phyloP scores from a whole-genome alignment of 2,797 vertebrate species.

The Caiman crocodilus region DNA sequence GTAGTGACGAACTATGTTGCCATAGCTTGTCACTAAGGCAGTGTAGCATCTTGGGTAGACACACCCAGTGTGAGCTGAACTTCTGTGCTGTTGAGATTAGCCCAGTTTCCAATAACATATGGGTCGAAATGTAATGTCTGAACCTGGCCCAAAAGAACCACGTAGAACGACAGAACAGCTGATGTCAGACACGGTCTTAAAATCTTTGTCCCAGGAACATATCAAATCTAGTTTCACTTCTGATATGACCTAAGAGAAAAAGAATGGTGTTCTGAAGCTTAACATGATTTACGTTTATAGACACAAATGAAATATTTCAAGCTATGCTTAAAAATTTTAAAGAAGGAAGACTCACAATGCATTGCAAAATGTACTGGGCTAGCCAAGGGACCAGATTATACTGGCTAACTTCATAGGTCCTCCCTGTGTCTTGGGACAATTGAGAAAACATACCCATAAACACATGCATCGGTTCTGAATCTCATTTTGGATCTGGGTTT shows the following conservation, averaged over 20 bases:
- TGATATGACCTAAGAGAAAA: background rate
- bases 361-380: background rate
- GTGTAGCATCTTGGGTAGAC: too few relatives aligned
- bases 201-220: background rate
- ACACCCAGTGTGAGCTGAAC: too few relatives aligned
- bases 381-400: background rate
- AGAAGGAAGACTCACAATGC: background rate
- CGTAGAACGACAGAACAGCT: too few relatives aligned
- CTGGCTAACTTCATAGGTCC: background rate
- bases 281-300: background rate
- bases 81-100: too few relatives aligned
- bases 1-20: too few relatives aligned
- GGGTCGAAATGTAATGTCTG: too few relatives aligned
- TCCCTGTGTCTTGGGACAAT: background rate
- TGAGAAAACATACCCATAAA: background rate
- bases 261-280: background rate
- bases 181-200: too few relatives aligned
- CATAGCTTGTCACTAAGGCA: too few relatives aligned
- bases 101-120: too few relatives aligned
- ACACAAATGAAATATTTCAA: background rate
- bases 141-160: too few relatives aligned
- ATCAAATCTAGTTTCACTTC: background rate
- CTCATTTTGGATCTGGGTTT: background rate
- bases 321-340: background rate
- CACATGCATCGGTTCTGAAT: background rate